These are phyloP conservation scores for Parazoanthus atlanticus DNA, from an alignment of 92 coral and sea anemone species.

Conservation along the genomic window DNA sequence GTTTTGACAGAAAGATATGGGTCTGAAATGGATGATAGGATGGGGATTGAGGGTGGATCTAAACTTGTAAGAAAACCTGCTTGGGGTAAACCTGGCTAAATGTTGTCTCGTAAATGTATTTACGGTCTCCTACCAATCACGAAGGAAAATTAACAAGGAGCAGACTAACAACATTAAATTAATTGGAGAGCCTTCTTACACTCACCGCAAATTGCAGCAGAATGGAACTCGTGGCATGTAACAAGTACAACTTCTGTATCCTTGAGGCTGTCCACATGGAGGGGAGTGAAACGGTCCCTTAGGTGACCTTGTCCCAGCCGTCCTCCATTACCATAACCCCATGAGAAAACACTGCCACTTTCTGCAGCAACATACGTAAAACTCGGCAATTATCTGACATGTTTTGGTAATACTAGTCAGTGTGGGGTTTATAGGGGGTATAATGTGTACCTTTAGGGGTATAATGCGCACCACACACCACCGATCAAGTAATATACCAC, in stretches of 20 bases:
- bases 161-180: neutral
- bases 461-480: too few species aligned
- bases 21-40: too few species aligned
- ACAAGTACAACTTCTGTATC: conserved; percentile 67
- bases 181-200: neutral
- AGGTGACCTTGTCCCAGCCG: conserved; percentile 98
- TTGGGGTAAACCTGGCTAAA: too few species aligned
- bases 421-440: too few species aligned
- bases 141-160: neutral
- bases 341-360: conserved; percentile 85
- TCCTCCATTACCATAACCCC: conserved; percentile 98
- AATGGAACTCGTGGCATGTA: conserved; percentile 92
- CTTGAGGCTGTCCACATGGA: conserved; percentile 77
- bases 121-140: neutral
- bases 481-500: too few species aligned
- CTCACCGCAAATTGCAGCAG: conserved; percentile 93
- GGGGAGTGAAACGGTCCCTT: conserved; percentile 87
- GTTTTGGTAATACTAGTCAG: too few species aligned
- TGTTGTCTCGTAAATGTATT: too few species aligned
- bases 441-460: too few species aligned
- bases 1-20: too few species aligned
- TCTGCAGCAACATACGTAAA: conserved; percentile 45
- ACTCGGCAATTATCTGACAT: neutral
- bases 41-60: too few species aligned
- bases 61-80: too few species aligned